Percentiles rank a stretch among this genome's conserved stretches.
Conservation (phyloP, 2,888 invertebrate species). For the Axea sp. region DNA sequence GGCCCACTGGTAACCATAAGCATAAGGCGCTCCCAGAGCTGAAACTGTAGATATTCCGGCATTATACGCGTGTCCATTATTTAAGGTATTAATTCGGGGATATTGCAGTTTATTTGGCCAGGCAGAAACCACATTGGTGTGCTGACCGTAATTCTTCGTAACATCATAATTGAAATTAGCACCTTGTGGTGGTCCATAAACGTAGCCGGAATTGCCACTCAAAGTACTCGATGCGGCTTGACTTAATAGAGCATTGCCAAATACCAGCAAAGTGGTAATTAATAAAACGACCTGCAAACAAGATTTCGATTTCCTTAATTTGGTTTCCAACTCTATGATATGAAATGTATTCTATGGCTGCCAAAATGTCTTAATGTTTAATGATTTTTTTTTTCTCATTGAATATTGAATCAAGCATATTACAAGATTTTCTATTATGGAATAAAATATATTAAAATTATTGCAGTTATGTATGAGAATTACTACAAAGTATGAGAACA, state of each 20-base stretch:
- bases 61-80: slow-evolving; percentile 20
- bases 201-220: slow-evolving; percentile 41
- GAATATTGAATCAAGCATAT: too few species aligned
- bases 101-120: slow-evolving; percentile 22
- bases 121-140: slow-evolving; percentile 1
- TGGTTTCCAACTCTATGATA: too few species aligned
- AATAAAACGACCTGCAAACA: slow-evolving; percentile 21
- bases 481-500: too few species aligned
- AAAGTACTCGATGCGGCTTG: slow-evolving; percentile 7
- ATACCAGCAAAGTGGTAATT: slow-evolving; percentile 17
- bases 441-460: too few species aligned
- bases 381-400: too few species aligned
- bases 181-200: slow-evolving; percentile 45
- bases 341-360: too few species aligned
- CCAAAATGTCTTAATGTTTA: too few species aligned
- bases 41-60: slow-evolving; percentile 20
- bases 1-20: slow-evolving; percentile 17
- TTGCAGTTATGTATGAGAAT: too few species aligned
- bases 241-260: slow-evolving; percentile 18
- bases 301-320: too few species aligned
- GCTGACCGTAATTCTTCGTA: slow-evolving; percentile 22
- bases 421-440: too few species aligned
- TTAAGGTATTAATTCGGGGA: slow-evolving; percentile 21
- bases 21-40: slow-evolving; percentile 17
- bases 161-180: slow-evolving; percentile 34